Percentiles rank a stretch among this genome's conserved stretches.
These are phyloP conservation scores for Acholoe squamosa DNA, from an alignment of 2,888 invertebrate genomes.

Conservation along the genomic window DNA sequence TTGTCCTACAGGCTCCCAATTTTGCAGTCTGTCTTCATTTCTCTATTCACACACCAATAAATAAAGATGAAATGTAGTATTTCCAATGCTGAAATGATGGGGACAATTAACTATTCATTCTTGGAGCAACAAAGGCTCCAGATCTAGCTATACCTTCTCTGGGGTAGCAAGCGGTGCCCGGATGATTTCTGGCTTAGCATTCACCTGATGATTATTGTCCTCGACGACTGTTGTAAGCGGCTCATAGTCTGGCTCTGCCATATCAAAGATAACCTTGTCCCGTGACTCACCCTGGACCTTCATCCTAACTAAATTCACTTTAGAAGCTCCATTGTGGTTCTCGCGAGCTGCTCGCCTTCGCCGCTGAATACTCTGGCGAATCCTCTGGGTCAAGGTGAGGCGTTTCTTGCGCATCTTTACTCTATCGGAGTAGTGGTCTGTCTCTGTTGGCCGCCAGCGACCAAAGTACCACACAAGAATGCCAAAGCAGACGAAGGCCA, in stretches of 20 bases:
- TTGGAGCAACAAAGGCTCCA: background rate
- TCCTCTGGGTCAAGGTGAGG: conserved; percentile 3
- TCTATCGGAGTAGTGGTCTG: conserved; percentile 65
- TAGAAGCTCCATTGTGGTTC: conserved; percentile 1
- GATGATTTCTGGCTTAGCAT: background rate
- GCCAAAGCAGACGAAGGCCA: conserved; percentile 77
- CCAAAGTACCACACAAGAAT: conserved; percentile 78
- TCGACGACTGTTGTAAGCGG: conserved; percentile 41
- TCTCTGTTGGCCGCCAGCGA: conserved; percentile 68
- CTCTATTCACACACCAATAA: background rate
- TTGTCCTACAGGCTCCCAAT: background rate
- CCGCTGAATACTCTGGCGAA: background rate
- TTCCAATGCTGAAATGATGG: no score
- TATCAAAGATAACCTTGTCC: conserved; percentile 4
- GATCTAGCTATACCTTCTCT: conserved; percentile 39
- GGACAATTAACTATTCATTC: no score
- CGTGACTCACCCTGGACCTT: conserved; percentile 38
- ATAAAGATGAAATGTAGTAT: background rate
- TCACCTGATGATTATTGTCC: background rate
- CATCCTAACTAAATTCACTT: conserved; percentile 37
- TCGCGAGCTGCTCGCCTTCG: conserved; percentile 8
- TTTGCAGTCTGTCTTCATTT: no score
- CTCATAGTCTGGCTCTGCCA: conserved; percentile 28
- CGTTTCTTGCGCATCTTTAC: conserved; percentile 65
- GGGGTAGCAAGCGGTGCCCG: conserved; percentile 48